Evolutionary conservation across 2,113 vertebrate genomes (phyloP).

Genomic region (Paralichthys olivaceus): DNA sequence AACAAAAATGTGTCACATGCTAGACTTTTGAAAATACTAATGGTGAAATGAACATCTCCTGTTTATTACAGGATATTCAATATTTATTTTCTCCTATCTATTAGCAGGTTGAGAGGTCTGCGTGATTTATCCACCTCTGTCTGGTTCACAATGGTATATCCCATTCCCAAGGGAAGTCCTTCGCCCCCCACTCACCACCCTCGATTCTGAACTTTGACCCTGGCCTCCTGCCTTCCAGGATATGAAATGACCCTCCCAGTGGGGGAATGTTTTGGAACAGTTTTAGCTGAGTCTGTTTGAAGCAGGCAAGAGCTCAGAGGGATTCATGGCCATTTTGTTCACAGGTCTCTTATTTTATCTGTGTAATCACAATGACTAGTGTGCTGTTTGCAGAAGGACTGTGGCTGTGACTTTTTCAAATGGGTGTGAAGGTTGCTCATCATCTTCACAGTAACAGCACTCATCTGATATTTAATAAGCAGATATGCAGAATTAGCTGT

Average conservation of each 20-base stretch:
- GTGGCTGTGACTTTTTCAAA: not conserved
- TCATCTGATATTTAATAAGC: slow-evolving; percentile 9
- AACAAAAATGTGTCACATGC: not conserved
- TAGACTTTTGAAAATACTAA: slow-evolving; percentile 1
- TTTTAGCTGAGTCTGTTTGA: slow-evolving; percentile 42
- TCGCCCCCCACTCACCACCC: slow-evolving; percentile 13
- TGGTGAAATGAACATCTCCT: slow-evolving; percentile 9
- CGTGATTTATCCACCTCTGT: slow-evolving; percentile 72
- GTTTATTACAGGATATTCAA: slow-evolving; percentile 7
- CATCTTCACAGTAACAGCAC: not conserved
- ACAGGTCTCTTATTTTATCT: slow-evolving; percentile 2
- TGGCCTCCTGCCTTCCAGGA: slow-evolving; percentile 72
- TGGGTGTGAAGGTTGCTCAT: not conserved
- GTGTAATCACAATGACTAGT: not conserved
- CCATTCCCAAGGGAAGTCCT: slow-evolving; percentile 69
- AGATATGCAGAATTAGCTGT: not conserved
- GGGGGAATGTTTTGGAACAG: slow-evolving; percentile 54
- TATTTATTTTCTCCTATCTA: slow-evolving; percentile 49
- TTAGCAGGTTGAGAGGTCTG: slow-evolving; percentile 57
- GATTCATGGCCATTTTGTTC: slow-evolving; percentile 28
- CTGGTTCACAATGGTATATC: slow-evolving; percentile 72
- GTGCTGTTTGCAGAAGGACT: not conserved
- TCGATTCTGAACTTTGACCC: slow-evolving; percentile 80
- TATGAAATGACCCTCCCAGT: slow-evolving; percentile 73
- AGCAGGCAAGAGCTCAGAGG: slow-evolving; percentile 31